Evolutionary conservation across 2,888 invertebrate genomes (phyloP).

Genomic region (Mystacides longicornis): DNA sequence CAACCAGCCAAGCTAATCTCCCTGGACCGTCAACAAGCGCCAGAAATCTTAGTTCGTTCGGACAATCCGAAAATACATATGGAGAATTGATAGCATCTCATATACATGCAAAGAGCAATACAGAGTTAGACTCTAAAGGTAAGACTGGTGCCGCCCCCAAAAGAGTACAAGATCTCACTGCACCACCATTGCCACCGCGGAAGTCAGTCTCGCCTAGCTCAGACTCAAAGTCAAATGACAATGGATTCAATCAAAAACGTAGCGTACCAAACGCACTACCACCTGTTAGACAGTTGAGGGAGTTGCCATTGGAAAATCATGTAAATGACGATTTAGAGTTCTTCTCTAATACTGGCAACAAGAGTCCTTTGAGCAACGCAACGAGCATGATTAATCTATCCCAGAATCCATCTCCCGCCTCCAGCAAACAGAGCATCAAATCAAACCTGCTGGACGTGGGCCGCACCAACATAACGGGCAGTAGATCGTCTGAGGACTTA

Average conservation of each 20-base stretch:
- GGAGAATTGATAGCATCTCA: constrained; percentile 17
- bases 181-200: constrained; percentile 50
- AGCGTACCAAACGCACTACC: constrained; percentile 4
- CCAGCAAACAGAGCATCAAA: constrained; percentile 11
- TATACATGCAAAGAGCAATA: constrained; percentile 7
- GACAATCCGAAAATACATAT: constrained; percentile 22
- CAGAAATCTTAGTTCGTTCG: constrained; percentile 18
- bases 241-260: constrained; percentile 17
- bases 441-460: constrained; percentile 17
- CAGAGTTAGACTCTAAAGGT: constrained; percentile 12
- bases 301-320: constrained; percentile 10
- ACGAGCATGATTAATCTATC: constrained; percentile 25
- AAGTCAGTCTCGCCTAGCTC: constrained; percentile 45
- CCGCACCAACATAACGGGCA: constrained; percentile 20
- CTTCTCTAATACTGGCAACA: constrained; percentile 17
- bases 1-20: constrained; percentile 9
- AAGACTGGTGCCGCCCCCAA: constrained; percentile 13
- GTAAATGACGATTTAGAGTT: constrained; percentile 11
- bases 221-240: constrained; percentile 25
- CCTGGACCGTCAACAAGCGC: constrained; percentile 16
- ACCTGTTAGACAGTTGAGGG: constrained; percentile 17
- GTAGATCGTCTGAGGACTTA: constrained; percentile 24
- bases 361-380: constrained; percentile 23
- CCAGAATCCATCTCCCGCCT: constrained; percentile 6
- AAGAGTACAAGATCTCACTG: constrained; percentile 31